Conservation (phyloP, 1,140 invertebrate genomes). For the Platyura marginata region DNA sequence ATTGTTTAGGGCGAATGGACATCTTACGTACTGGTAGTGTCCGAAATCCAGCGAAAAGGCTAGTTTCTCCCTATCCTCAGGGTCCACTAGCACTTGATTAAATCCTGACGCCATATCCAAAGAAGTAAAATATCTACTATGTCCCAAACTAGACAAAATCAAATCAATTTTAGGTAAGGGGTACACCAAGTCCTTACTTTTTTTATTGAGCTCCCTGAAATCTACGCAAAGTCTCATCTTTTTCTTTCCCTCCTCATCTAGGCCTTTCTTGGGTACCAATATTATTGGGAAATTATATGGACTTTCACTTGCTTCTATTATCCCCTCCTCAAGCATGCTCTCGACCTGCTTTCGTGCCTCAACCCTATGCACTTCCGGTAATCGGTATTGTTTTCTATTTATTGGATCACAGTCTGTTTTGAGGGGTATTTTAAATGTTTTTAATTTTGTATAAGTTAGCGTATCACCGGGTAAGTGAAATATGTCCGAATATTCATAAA, state of each 20-base stretch:
- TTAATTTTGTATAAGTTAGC: no score
- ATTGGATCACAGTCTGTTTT: neutral
- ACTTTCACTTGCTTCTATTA: neutral
- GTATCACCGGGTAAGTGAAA: no score
- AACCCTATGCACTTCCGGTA: neutral
- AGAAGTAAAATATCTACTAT: constrained; percentile 16
- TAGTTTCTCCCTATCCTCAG: neutral
- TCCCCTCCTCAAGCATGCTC: neutral
- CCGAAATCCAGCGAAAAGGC: neutral
- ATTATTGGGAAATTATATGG: constrained; percentile 2
- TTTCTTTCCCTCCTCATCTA: neutral
- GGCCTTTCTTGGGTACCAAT: constrained; percentile 1
- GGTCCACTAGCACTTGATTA: constrained; percentile 19
- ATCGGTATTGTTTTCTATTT: constrained; percentile 3
- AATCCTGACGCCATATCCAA: constrained; percentile 25
- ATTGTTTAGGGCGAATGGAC: neutral
- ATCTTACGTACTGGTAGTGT: neutral
- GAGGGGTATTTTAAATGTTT: no score
- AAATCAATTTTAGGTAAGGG: constrained; percentile 27
- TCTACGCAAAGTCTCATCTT: constrained; percentile 2
- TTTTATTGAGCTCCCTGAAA: constrained; percentile 4
- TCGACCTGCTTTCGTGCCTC: neutral
- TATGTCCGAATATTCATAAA: no score
- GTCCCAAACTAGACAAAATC: constrained; percentile 16
- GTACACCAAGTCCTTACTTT: constrained; percentile 13